Base-by-base conservation (phyloP, 2,797 vertebrate species). In the Pygocentrus nattereri region DNA sequence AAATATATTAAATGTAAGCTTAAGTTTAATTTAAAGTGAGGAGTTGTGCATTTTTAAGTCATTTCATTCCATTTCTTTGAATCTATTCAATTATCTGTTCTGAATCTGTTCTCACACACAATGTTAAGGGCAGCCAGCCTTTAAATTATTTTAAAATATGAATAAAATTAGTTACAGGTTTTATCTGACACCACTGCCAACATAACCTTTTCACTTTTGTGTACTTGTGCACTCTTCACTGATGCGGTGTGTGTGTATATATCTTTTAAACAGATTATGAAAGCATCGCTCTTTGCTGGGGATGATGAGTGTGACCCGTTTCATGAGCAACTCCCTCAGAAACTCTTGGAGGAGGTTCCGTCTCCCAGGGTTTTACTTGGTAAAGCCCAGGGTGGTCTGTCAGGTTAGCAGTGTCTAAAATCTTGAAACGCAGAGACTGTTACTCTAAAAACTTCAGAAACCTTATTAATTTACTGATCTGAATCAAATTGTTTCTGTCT, bases 181-280 rank as follows among this genome's bases (percentile, higher is more conserved):
- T 34, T 34, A 34, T 34, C 6, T 34, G 2, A 2, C 2, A 2
- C 2, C 2, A 44, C 10, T 44, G 41, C 44, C 11, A 62, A 25
- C 3, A 11, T 62, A 25, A 18, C 8, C 58, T 4, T 15, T 16
- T 61, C 3, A 34, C 11, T 65, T 65, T 34, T 38, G 27, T 13
- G 16, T 16, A 27, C 4, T 27, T 25, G 15, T 27, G 25, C 25
- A 61, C 2, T 8, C 16, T 5, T 64, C 30, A 21, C 30, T 34
- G 1, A 61, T 18, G 52, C 2, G 21, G 8, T 56, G 0, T 21
- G 34, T 64, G 2, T 27, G n/a, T n/a, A n/a, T n/a, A n/a, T n/a
- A n/a, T n/a, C n/a, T n/a, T 75, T 15, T 31, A 59, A 1, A 34
- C 88, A 99, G 97, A 97, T 99, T 82, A 99, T 99, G 98, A 99